Evolutionary conservation across 2,113 vertebrate genomes (phyloP).

Genomic region (Apteryx owenii): DNA sequence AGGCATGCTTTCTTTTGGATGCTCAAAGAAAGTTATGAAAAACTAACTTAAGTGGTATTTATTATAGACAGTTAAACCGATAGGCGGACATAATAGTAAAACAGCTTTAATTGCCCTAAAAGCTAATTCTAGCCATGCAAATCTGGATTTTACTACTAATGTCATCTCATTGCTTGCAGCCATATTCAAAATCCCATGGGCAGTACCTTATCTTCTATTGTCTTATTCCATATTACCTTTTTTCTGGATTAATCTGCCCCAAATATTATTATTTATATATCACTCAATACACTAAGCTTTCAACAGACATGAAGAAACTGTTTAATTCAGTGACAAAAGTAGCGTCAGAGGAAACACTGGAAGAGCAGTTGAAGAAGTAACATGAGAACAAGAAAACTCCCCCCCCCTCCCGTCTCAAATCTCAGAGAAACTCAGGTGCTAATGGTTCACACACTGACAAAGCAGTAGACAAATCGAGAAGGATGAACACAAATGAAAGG

Average conservation of each 20-base stretch:
- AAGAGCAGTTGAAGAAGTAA: neutral
- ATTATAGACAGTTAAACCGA: neutral
- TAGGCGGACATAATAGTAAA: neutral
- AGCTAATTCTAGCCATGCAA: neutral
- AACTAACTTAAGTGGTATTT: neutral
- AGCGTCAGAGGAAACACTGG: neutral
- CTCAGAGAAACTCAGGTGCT: neutral
- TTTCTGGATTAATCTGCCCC: neutral
- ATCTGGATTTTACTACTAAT: neutral
- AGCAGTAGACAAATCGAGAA: slow-evolving; percentile 4
- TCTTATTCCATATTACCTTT: neutral
- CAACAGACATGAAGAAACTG: neutral
- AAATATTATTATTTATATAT: neutral
- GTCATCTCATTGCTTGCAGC: neutral
- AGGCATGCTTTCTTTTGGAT: neutral
- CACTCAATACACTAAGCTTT: neutral
- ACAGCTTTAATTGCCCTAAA: neutral
- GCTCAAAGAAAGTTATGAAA: neutral
- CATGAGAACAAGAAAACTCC: neutral
- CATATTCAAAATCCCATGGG: neutral
- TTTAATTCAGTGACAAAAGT: neutral
- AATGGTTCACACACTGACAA: slow-evolving; percentile 8
- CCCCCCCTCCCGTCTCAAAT: neutral
- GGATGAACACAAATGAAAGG: neutral
- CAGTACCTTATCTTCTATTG: neutral